Percentiles rank a stretch among this genome's conserved stretches.
Evolutionary conservation across 2,797 vertebrate genomes (phyloP).

Genomic region (Enteromius unitaeniatus): DNA sequence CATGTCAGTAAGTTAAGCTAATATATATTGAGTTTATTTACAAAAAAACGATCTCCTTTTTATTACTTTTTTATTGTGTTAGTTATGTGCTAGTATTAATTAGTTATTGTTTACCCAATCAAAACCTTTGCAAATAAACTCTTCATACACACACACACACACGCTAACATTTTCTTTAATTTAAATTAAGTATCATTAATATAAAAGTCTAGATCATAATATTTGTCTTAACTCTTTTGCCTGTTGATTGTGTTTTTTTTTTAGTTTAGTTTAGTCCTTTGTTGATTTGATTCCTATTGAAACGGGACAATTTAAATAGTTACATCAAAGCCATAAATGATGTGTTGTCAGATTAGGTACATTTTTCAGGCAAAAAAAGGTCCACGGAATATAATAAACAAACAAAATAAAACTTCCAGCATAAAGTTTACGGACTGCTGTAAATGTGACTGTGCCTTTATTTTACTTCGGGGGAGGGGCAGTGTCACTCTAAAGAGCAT

Average conservation of each 20-base stretch:
- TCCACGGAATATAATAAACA: too few relatives aligned
- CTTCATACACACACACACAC: too few relatives aligned
- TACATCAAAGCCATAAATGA: not conserved
- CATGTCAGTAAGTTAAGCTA: not conserved
- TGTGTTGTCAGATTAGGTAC: not conserved
- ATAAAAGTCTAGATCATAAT: not conserved
- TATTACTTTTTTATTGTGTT: too few relatives aligned
- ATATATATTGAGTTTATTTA: not conserved
- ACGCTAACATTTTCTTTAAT: not conserved
- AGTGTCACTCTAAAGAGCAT: not conserved
- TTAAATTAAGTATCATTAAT: not conserved
- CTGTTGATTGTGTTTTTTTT: not conserved
- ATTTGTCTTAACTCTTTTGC: not conserved
- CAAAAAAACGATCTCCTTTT: too few relatives aligned
- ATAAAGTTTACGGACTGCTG: not conserved
- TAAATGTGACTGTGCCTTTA: not conserved
- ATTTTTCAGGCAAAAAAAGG: not conserved
- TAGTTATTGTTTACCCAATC: too few relatives aligned
- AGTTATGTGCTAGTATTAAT: too few relatives aligned
- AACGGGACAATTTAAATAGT: not conserved
- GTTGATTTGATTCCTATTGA: not conserved
- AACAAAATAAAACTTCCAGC: too few relatives aligned
- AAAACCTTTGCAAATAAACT: too few relatives aligned
- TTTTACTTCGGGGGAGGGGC: not conserved
- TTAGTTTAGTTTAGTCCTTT: not conserved